Evolutionary conservation across 2,888 invertebrate genomes (phyloP), one percentile per base, ranked within the genome.

Genomic region (Chaetoderma sp.): DNA sequence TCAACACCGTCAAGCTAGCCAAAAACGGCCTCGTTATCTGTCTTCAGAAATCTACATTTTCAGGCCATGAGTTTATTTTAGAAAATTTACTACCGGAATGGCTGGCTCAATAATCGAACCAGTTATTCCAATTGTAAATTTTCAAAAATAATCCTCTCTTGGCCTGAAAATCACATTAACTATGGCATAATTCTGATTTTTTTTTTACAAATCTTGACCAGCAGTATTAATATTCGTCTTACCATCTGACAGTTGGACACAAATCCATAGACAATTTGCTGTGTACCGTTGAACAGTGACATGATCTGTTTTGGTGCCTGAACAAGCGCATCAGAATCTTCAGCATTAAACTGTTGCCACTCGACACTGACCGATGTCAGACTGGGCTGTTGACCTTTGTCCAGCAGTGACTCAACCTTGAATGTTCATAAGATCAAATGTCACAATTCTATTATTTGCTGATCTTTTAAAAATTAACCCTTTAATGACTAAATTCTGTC

Each of bases 191-290:
- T n/a, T n/a, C n/a, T n/a, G n/a, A n/a, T n/a, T n/a, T n/a, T n/a
- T n/a, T n/a, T n/a, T n/a, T n/a, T n/a, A n/a, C n/a, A n/a, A n/a
- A n/a, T n/a, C n/a, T n/a, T n/a, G n/a, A n/a, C n/a, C n/a, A n/a
- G n/a, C n/a, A n/a, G n/a, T n/a, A 36, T n/a, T 36, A 36, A n/a
- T 36, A 45, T 6, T 45, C 18, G 6, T 67, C 75, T 47, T 64
- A 83, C 84, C 81, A 82, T 79, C 23, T 77, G 78, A 60, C 85
- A 85, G 72, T 85, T 81, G 10, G 78, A 76, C 2, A 83, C 82
- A 74, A 81, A 84, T 27, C 84, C 85, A 71, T 85, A 86, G 30
- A 85, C 76, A 28, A 86, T 82, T 44, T 82, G 82, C 61, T 85
- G 70, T 4, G 81, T 78, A 0, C 86, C 86, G 72, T 73, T 86